A percentile compares a stretch with the other conserved stretches of the same genome.
These are phyloP conservation scores for Anguilla anguilla DNA, from an alignment of 2,797 vertebrate species.

Conservation along the genomic window DNA sequence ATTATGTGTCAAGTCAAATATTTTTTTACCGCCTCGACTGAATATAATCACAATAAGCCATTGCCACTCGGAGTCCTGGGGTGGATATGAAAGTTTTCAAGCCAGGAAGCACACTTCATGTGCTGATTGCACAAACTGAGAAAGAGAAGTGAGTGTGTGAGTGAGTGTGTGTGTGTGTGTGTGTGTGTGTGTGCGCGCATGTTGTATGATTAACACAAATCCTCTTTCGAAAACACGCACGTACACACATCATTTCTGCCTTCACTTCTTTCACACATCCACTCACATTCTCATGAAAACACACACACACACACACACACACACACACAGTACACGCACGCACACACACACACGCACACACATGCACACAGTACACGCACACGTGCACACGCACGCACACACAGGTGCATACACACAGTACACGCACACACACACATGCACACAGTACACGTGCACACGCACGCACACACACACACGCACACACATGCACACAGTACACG, in stretches of 20 bases:
- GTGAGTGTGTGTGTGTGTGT: neutral
- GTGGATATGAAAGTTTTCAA: neutral
- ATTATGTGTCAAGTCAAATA: conserved; percentile 37
- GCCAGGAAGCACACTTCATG: neutral
- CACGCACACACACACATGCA: too few relatives aligned
- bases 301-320: neutral
- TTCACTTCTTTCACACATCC: neutral
- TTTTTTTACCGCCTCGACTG: neutral
- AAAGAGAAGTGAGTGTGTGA: neutral
- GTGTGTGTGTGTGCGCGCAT: neutral
- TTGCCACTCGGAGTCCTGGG: neutral
- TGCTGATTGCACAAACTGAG: neutral
- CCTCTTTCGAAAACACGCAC: neutral
- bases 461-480: too few relatives aligned
- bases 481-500: too few relatives aligned
- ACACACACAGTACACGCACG: too few relatives aligned
- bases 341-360: too few relatives aligned
- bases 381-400: too few relatives aligned
- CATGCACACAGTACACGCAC: too few relatives aligned
- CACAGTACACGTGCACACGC: too few relatives aligned
- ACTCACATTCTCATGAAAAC: conserved; percentile 10
- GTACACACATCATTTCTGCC: neutral
- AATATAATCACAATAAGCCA: neutral
- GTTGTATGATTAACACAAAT: neutral
- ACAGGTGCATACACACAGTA: too few relatives aligned